Evolutionary conservation across 1,140 invertebrate species (phyloP).

Genomic region (Drosophila elegans): DNA sequence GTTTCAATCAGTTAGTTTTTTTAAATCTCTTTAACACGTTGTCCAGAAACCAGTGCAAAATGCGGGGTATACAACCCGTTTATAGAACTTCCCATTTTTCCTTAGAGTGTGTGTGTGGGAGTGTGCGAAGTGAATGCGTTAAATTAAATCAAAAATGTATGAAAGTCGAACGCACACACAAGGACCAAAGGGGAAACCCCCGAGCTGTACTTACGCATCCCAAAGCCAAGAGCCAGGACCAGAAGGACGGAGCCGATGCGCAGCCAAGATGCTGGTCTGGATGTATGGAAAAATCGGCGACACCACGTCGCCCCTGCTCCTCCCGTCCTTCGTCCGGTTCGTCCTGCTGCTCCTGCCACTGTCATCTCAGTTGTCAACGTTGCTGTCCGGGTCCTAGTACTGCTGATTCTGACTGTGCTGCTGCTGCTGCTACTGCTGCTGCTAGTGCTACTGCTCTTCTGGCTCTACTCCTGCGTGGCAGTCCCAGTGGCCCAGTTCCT

Average conservation of each 20-base stretch:
- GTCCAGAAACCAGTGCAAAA: background rate
- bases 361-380: conserved; percentile 60
- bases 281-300: conserved; percentile 60
- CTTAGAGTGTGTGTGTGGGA: conserved; percentile 2
- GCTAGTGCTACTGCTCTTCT: conserved; percentile 11
- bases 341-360: conserved; percentile 11
- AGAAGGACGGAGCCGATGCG: conserved; percentile 25
- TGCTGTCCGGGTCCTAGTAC: conserved; percentile 20
- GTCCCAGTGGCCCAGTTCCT: conserved; percentile 75
- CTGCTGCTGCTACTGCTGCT: background rate
- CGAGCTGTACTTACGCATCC: conserved; percentile 70
- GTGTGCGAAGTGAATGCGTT: conserved; percentile 40
- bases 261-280: conserved; percentile 57
- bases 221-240: conserved; percentile 38
- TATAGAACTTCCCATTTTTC: background rate
- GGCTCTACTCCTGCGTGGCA: conserved; percentile 35
- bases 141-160: conserved; percentile 79
- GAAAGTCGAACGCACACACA: conserved; percentile 28
- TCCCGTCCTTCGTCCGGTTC: background rate
- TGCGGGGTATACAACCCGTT: background rate
- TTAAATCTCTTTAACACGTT: too few species aligned
- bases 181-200: conserved; percentile 16
- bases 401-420: conserved; percentile 14
- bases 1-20: too few species aligned
- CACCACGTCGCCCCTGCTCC: conserved; percentile 20